Evolutionary conservation across 2,113 vertebrate species (phyloP).

Genomic region (Lophius piscatorius): DNA sequence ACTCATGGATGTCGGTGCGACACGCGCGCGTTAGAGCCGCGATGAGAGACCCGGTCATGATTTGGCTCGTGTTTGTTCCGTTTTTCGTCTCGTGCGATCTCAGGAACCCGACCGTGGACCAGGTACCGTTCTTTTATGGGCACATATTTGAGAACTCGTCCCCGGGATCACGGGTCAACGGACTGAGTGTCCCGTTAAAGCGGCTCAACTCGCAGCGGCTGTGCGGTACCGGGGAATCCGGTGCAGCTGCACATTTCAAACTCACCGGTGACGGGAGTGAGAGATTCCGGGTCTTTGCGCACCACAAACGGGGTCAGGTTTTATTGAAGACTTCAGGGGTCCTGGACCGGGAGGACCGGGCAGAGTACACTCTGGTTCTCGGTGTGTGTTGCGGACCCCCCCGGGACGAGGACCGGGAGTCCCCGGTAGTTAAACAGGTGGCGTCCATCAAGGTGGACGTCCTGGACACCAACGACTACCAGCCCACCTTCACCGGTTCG

Average conservation of each 20-base stretch:
- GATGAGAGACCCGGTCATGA: slow-evolving; percentile 67
- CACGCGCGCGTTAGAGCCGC: slow-evolving; percentile 43
- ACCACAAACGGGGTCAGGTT: slow-evolving; percentile 83
- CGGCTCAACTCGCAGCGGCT: slow-evolving; percentile 78
- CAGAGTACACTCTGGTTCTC: slow-evolving; percentile 80
- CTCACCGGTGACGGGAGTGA: slow-evolving; percentile 82
- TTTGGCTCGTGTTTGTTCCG: slow-evolving; percentile 73
- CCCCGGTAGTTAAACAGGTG: slow-evolving; percentile 67
- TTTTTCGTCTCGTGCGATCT: slow-evolving; percentile 66
- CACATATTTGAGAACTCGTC: slow-evolving; percentile 88
- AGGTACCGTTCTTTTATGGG: slow-evolving; percentile 82
- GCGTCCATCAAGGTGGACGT: slow-evolving; percentile 85
- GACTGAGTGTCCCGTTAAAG: slow-evolving; percentile 84
- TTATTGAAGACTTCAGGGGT: slow-evolving; percentile 80
- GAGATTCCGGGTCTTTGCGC: slow-evolving; percentile 83
- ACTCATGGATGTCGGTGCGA: slow-evolving; percentile 39
- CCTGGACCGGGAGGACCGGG: slow-evolving; percentile 85
- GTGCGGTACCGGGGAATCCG: slow-evolving; percentile 69
- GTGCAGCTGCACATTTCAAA: slow-evolving; percentile 76
- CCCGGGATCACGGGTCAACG: slow-evolving; percentile 84
- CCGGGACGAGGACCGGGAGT: slow-evolving; percentile 31
- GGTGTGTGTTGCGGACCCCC: slow-evolving; percentile 77
- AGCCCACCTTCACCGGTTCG: slow-evolving; percentile 76
- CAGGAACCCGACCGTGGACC: slow-evolving; percentile 72
- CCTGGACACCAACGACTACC: slow-evolving; percentile 89